These are phyloP conservation scores for Tolypeutes matacus DNA, from an alignment of 2,797 vertebrate genomes.

Conservation along the genomic window DNA sequence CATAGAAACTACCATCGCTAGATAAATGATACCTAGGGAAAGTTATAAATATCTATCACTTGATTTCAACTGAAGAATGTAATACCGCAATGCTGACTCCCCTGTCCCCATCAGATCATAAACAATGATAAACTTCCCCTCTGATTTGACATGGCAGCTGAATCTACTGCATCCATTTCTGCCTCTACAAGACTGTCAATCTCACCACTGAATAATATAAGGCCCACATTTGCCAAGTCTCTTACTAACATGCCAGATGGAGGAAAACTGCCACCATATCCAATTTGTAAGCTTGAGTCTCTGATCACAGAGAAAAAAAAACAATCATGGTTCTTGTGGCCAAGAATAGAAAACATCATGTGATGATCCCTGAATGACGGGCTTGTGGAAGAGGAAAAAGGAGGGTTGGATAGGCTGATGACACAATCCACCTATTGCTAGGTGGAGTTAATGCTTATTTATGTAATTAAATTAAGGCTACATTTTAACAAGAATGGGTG, in stretches of 20 bases:
- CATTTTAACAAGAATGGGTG: not conserved
- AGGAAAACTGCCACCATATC: constrained; percentile 66
- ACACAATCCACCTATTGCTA: not conserved
- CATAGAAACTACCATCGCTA: not conserved
- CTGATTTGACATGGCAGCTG: constrained; percentile 78
- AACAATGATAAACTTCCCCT: constrained; percentile 75
- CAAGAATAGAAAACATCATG: constrained; percentile 48
- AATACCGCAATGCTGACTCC: constrained; percentile 57
- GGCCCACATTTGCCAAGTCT: constrained; percentile 67
- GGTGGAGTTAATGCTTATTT: not conserved
- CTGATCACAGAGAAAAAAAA: constrained; percentile 55
- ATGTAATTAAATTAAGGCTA: constrained; percentile 4
- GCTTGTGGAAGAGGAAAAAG: not conserved
- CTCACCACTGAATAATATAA: constrained; percentile 70
- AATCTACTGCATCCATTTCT: constrained; percentile 74
- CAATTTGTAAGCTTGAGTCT: constrained; percentile 63
- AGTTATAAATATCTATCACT: constrained; percentile 73
- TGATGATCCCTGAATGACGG: not conserved
- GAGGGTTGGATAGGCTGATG: not conserved
- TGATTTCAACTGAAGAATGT: constrained; percentile 68
- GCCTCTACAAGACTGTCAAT: constrained; percentile 65
- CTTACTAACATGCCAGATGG: constrained; percentile 69
- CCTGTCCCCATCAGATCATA: constrained; percentile 63
- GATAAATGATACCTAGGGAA: constrained; percentile 69
- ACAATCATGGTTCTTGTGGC: constrained; percentile 25